Percentiles rank a stretch among this genome's conserved stretches.
Evolutionary conservation across 2,797 vertebrate genomes (phyloP).

Genomic region (Cetoscarus ocellatus): DNA sequence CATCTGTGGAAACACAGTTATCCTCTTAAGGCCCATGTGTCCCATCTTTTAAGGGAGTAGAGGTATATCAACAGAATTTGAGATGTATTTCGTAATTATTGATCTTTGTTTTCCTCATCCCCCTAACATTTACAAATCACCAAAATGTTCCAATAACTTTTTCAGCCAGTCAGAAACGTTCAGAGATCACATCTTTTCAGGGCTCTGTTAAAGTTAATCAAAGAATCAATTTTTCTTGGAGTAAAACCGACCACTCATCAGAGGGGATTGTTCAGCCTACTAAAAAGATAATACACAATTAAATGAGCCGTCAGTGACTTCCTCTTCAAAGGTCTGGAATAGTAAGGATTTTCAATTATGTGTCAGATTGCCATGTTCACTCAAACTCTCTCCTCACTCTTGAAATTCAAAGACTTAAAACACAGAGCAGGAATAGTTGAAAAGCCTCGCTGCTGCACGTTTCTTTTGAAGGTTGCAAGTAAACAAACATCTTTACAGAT

Average conservation of each 20-base stretch:
- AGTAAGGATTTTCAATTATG: slow-evolving; percentile 33
- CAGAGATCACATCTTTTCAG: background rate
- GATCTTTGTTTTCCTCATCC: too few species aligned
- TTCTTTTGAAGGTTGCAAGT: slow-evolving; percentile 16
- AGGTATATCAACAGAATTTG: too few species aligned
- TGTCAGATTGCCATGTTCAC: background rate
- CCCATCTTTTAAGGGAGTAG: too few species aligned
- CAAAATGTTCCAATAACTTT: background rate
- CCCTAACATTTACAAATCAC: too few species aligned
- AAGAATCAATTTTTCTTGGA: background rate
- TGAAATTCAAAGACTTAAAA: slow-evolving; percentile 7
- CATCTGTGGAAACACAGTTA: too few species aligned
- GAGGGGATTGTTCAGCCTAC: background rate
- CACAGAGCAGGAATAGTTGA: background rate
- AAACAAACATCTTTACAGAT: background rate
- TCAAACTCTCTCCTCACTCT: background rate
- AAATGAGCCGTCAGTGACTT: slow-evolving; percentile 18
- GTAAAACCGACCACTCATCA: background rate
- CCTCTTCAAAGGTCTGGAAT: slow-evolving; percentile 11
- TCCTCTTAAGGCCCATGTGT: too few species aligned
- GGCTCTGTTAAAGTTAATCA: background rate
- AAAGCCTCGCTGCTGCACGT: background rate
- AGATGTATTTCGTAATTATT: too few species aligned
- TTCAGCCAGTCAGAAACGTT: too few species aligned
- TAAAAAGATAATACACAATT: background rate